A percentile compares a stretch with the other conserved stretches of the same genome.
Evolutionary conservation across 2,797 vertebrate genomes (phyloP).

Genomic region (Pangasius mekongensis): DNA sequence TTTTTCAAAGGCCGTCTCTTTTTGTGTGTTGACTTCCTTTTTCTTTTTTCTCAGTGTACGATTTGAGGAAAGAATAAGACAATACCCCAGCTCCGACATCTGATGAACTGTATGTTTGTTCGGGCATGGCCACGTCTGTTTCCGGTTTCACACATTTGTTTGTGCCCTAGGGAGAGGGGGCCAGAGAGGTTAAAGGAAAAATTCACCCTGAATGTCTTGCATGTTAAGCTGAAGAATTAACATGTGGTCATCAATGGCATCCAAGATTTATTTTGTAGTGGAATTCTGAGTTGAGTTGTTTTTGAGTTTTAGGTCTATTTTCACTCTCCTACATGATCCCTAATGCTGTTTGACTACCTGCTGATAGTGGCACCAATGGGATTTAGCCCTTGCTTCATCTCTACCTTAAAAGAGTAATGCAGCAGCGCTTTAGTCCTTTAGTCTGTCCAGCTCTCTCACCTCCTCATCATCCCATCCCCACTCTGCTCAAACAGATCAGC

Average conservation of each 20-base stretch:
- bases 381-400: not conserved
- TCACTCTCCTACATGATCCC: not conserved
- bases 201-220: not conserved
- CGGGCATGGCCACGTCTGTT: slow-evolving; percentile 49
- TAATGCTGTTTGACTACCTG: not conserved
- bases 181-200: not conserved
- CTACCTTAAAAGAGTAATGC: not conserved
- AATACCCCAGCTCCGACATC: slow-evolving; percentile 31
- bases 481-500: not conserved
- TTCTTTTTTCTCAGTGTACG: not conserved
- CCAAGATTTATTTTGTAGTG: not conserved
- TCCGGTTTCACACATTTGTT: slow-evolving; percentile 65
- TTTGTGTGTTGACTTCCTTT: not conserved
- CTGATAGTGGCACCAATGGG: not conserved
- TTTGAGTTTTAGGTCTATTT: not conserved
- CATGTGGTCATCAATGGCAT: not conserved
- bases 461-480: too few relatives aligned
- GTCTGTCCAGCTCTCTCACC: not conserved
- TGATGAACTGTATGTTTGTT: slow-evolving; percentile 51
- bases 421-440: not conserved
- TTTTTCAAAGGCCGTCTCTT: not conserved
- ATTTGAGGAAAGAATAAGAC: not conserved
- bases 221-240: not conserved
- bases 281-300: too few relatives aligned
- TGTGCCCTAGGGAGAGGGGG: slow-evolving; percentile 57